Conservation (phyloP, 2,797 vertebrate genomes). For the Sandelia bainsii region DNA sequence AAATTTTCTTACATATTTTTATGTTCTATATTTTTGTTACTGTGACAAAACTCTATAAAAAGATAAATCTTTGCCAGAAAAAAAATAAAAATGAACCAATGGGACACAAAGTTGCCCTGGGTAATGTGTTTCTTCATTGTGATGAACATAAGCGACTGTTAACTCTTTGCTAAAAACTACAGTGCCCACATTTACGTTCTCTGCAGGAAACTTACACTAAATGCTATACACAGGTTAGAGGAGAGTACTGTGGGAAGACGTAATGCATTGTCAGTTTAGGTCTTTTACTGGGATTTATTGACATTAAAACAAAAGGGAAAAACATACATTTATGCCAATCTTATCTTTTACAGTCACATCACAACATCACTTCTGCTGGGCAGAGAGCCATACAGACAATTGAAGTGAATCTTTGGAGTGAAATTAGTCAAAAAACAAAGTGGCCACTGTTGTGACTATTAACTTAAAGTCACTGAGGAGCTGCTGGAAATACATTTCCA, state of each 20-base stretch:
- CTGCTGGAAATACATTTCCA: no score
- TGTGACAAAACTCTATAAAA: no score
- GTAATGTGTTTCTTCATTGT: not conserved
- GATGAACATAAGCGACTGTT: not conserved
- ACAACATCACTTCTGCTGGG: not conserved
- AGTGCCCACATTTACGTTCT: not conserved
- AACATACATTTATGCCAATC: not conserved
- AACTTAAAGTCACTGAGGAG: no score
- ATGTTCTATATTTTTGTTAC: no score
- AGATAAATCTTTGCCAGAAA: no score
- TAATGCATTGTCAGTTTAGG: not conserved
- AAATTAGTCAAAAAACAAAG: not conserved
- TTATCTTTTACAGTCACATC: not conserved
- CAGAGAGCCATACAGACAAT: no score
- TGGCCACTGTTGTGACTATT: no score
- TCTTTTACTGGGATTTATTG: not conserved
- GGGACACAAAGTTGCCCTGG: not conserved
- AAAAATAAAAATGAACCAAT: not conserved
- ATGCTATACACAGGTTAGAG: no score
- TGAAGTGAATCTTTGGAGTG: no score
- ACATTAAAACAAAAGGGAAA: not conserved
- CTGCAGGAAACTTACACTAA: not conserved
- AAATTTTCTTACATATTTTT: no score
- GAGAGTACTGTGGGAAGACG: not conserved
- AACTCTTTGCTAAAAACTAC: not conserved